Conservation (phyloP, 1,140 invertebrate species). For the Plodia interpunctella region DNA sequence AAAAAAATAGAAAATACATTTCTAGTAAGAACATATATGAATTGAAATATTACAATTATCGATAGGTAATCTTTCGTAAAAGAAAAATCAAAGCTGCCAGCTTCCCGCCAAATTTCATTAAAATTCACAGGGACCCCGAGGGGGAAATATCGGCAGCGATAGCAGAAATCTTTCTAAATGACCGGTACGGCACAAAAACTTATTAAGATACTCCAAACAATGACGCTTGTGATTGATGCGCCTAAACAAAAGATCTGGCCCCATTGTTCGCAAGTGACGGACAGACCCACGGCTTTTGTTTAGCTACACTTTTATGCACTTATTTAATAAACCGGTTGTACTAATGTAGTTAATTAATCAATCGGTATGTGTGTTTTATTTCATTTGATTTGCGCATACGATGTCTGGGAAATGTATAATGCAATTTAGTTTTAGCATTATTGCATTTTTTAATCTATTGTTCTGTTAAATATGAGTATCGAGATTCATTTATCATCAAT, state of each 20-base stretch:
- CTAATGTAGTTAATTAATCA: slow-evolving; percentile 66
- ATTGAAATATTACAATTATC: not conserved
- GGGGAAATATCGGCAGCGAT: slow-evolving; percentile 27
- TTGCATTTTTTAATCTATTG: not conserved
- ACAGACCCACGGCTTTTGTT: slow-evolving; percentile 38
- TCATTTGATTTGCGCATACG: slow-evolving; percentile 7
- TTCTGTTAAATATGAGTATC: not conserved
- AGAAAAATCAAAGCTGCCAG: slow-evolving; percentile 16
- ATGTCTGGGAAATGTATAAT: not conserved
- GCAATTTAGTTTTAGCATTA: not conserved
- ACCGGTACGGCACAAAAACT: slow-evolving; percentile 64
- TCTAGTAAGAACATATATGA: too few species aligned
- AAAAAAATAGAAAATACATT: too few species aligned
- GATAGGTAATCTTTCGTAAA: not conserved
- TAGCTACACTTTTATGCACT: slow-evolving; percentile 50
- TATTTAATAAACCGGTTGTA: slow-evolving; percentile 60
- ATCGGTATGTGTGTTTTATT: slow-evolving; percentile 33
- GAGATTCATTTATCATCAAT: too few species aligned
- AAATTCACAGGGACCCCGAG: slow-evolving; percentile 40
- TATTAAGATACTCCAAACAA: slow-evolving; percentile 73
- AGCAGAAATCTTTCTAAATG: slow-evolving; percentile 69
- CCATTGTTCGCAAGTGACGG: slow-evolving; percentile 52
- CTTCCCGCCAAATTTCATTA: slow-evolving; percentile 42
- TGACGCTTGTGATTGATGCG: slow-evolving; percentile 62
- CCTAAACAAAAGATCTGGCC: slow-evolving; percentile 54